phyloP scores from a whole-genome alignment of 2,888 invertebrate genomes.

The Frankliniella intonsa region DNA sequence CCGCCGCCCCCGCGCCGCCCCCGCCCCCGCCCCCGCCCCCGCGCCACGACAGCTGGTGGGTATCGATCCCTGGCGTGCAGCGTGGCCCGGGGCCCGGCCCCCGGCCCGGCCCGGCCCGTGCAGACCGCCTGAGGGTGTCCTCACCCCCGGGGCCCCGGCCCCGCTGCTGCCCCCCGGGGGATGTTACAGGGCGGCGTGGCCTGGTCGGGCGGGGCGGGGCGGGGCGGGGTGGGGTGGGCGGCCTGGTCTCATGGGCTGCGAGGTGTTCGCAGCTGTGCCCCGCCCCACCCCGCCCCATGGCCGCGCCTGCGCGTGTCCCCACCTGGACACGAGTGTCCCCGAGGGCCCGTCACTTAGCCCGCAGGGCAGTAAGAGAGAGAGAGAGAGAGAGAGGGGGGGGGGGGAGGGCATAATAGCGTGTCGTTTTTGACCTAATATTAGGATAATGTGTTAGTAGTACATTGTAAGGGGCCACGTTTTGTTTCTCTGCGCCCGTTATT shows the following conservation, averaged over 20 bases:
- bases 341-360: not conserved
- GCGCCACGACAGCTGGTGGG: slow-evolving; percentile 21
- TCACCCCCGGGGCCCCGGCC: not conserved
- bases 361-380: not conserved
- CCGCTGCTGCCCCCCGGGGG: not conserved
- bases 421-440: no score
- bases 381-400: not conserved
- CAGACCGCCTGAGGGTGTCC: not conserved
- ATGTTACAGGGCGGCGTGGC: not conserved
- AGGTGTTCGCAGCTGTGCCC: not conserved
- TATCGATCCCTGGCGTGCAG: slow-evolving; percentile 16
- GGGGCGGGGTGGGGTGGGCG: not conserved
- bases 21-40: no score
- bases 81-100: not conserved
- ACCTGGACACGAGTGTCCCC: not conserved
- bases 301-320: no score
- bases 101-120: not conserved
- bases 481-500: no score
- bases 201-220: not conserved
- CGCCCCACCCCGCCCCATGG: not conserved
- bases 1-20: no score
- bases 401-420: not conserved
- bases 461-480: no score
- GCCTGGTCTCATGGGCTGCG: not conserved
- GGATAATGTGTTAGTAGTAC: no score